These are phyloP conservation scores for Ichneumoninae sp. DNA, from an alignment of 2,888 invertebrate genomes.

Conservation along the genomic window DNA sequence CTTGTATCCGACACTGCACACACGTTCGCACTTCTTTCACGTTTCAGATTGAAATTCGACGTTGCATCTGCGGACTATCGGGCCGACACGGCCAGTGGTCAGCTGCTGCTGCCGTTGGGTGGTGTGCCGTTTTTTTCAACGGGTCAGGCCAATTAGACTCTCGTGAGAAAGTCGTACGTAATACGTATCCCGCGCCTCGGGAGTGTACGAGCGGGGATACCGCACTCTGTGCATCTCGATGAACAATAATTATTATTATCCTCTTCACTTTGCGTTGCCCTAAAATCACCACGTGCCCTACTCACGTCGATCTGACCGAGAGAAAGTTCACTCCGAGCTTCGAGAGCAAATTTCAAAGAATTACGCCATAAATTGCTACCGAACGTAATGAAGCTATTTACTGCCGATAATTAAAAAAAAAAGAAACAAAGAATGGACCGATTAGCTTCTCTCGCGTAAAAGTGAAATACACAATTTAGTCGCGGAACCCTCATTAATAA, in stretches of 20 bases:
- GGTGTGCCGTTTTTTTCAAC: conserved; percentile 44
- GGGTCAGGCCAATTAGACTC: conserved; percentile 76
- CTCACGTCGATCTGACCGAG: conserved; percentile 58
- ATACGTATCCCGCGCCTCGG: conserved; percentile 54
- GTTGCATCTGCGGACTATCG: conserved; percentile 72
- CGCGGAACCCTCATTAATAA: not conserved
- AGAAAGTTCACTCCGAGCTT: conserved; percentile 54
- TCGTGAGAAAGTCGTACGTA: conserved; percentile 74
- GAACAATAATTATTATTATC: conserved; percentile 70
- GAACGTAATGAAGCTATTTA: not conserved
- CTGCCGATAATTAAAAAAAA: not conserved
- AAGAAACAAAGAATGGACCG: not conserved
- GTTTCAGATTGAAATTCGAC: conserved; percentile 76
- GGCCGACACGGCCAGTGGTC: conserved; percentile 66
- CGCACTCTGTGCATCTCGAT: conserved; percentile 17
- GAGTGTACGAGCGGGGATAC: conserved; percentile 17
- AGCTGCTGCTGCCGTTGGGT: conserved; percentile 70
- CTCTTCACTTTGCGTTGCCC: conserved; percentile 52
- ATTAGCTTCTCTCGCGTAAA: not conserved
- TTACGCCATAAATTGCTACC: not conserved
- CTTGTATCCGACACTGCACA: conserved; percentile 50
- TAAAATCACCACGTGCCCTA: conserved; percentile 44
- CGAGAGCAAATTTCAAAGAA: conserved; percentile 22
- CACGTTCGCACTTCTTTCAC: conserved; percentile 52
- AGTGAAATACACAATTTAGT: not conserved